A percentile compares a stretch with the other conserved stretches of the same genome.
phyloP scores from a whole-genome alignment of 2,113 vertebrate species.

The Gambusia affinis region DNA sequence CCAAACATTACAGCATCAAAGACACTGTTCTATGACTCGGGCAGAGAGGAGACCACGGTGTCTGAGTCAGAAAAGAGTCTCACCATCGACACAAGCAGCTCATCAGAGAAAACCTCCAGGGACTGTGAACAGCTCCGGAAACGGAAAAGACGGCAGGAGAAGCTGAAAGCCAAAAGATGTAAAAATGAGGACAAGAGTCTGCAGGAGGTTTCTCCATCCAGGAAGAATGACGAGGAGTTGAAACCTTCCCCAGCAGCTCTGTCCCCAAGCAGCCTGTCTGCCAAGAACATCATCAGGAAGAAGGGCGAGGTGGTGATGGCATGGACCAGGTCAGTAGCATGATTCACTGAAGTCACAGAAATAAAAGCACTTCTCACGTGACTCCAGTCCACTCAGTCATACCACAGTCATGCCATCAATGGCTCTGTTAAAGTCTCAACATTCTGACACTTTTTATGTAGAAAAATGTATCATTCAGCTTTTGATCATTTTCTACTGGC shows the following conservation, averaged over 20 bases:
- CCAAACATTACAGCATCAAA: neutral
- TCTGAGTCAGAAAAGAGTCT: conserved; percentile 19
- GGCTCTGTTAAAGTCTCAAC: no score
- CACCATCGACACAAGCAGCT: neutral
- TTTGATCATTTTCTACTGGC: no score
- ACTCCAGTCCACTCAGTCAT: no score
- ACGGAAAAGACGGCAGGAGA: conserved; percentile 60
- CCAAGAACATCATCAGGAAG: conserved; percentile 93
- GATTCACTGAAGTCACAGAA: neutral
- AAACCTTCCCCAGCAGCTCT: conserved; percentile 14
- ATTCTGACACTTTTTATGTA: no score
- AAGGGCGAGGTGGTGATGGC: conserved; percentile 92
- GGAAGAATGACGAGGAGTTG: conserved; percentile 12
- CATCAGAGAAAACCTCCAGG: neutral
- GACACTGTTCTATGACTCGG: neutral
- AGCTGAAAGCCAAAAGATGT: conserved; percentile 67
- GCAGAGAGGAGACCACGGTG: conserved; percentile 9
- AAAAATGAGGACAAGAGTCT: conserved; percentile 56
- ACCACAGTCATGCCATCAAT: no score
- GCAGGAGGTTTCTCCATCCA: conserved; percentile 50
- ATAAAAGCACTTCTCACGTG: neutral
- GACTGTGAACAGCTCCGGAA: conserved; percentile 45
- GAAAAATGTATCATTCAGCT: no score
- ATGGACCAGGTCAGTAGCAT: conserved; percentile 89
- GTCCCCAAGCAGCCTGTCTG: conserved; percentile 85